Conservation (phyloP, 2,113 vertebrate species). For the Dipodomys merriami region DNA sequence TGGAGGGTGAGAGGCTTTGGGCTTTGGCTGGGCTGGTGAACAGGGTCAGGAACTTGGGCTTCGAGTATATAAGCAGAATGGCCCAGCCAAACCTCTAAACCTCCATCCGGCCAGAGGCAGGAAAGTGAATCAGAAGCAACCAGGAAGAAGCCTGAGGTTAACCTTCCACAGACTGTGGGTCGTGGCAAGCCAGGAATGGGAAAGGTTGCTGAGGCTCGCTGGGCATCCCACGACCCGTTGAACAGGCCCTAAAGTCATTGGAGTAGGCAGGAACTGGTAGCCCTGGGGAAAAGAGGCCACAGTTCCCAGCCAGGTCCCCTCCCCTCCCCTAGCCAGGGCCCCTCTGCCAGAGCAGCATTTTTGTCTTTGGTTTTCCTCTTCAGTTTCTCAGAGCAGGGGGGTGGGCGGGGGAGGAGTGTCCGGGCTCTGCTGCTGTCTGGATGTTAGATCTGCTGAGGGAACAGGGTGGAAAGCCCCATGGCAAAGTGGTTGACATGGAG, state of each 20-base stretch:
- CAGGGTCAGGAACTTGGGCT: slow-evolving; percentile 37
- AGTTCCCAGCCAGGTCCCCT: neutral
- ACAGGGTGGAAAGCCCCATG: slow-evolving; percentile 16
- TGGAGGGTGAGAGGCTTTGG: neutral
- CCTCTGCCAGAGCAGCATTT: neutral
- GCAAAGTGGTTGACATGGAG: neutral
- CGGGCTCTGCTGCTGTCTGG: neutral
- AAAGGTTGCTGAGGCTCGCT: neutral
- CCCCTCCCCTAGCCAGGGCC: neutral
- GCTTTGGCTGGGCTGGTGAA: neutral
- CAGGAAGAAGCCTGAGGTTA: slow-evolving; percentile 78
- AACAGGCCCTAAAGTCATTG: neutral
- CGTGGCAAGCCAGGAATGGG: neutral
- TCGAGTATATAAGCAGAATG: neutral
- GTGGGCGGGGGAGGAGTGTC: too few relatives aligned
- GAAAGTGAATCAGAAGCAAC: slow-evolving; percentile 74
- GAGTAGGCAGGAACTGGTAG: neutral
- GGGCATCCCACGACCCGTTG: neutral
- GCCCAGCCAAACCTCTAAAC: slow-evolving; percentile 77
- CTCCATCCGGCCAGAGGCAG: slow-evolving; percentile 70
- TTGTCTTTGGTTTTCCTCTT: slow-evolving; percentile 9
- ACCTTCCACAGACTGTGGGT: slow-evolving; percentile 51
- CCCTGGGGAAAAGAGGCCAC: neutral
- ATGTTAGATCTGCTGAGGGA: slow-evolving; percentile 37
- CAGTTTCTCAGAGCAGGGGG: neutral